These are phyloP conservation scores for Neuroscelio doddi DNA, from an alignment of 2,888 invertebrate species.

Conservation along the genomic window DNA sequence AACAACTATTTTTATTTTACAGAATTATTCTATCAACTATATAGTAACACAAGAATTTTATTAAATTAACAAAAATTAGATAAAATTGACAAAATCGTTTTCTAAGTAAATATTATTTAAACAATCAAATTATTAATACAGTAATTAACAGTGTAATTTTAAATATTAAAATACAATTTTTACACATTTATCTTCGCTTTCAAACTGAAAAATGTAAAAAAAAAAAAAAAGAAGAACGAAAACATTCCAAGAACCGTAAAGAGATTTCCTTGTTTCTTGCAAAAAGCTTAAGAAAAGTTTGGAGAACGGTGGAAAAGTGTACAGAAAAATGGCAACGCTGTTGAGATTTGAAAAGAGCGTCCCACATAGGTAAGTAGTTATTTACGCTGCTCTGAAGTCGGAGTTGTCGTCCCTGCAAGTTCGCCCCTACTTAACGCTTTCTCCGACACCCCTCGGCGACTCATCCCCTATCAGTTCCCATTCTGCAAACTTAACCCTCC, in stretches of 20 bases:
- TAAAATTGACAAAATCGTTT: too few relatives aligned
- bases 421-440: conserved; percentile 69
- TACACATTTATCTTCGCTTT: too few relatives aligned
- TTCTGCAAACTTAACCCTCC: conserved; percentile 58
- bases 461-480: conserved; percentile 69
- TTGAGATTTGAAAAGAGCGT: conserved; percentile 15
- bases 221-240: not conserved
- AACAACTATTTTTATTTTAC: too few relatives aligned
- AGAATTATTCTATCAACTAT: too few relatives aligned
- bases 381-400: conserved; percentile 49
- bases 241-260: not conserved
- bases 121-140: too few relatives aligned
- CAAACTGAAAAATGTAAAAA: too few relatives aligned
- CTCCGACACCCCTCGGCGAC: conserved; percentile 64
- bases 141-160: too few relatives aligned
- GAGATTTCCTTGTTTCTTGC: too few relatives aligned
- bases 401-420: conserved; percentile 41
- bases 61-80: too few relatives aligned
- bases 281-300: not conserved
- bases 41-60: too few relatives aligned
- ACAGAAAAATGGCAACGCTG: conserved; percentile 20
- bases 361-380: conserved; percentile 54
- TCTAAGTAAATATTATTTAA: too few relatives aligned
- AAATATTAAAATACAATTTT: too few relatives aligned
- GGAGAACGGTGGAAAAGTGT: not conserved